Base-by-base conservation (phyloP, 1,140 invertebrate species). In the Liolophura sinensis region DNA sequence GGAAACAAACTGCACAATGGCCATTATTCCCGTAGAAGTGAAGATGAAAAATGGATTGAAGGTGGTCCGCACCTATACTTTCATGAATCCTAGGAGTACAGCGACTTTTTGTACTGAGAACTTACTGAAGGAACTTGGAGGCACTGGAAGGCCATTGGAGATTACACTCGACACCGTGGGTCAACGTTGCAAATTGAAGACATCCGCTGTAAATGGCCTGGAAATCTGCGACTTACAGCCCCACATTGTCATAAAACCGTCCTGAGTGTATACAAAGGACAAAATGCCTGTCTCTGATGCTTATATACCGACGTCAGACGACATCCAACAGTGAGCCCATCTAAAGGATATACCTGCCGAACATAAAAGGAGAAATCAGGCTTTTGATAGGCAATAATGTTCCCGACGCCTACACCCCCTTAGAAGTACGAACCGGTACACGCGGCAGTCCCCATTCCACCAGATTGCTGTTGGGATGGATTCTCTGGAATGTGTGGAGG, bases 81-180 rank as follows among this genome's bases (percentile, higher is more conserved):
- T n/a, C n/a, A n/a, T n/a, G n/a, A n/a, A 70, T 40, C 49, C 64
- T 16, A 56, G 65, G 4, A 62, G 60, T 50, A 63, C 46, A 24
- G 49, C 50, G 22, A 55, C 61, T 15, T 70, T 71, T 57, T 71
- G 69, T 50, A 67, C 61, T 1, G 57, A 64, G 20, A 51, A 54
- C 0, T 9, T 70, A 31, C 60, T 71, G 61, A 47, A 25, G 6
- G 24, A 40, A 22, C 52, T 67, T 18, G 69, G 65, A 25, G 64
- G 40, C 16, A 63, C 15, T 49, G 69, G 65, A 24, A 67, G 67
- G 48, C 63, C 62, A 24, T 60, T 46, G 49, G 27, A 65, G 49
- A 1, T 61, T 54, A 68, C 54, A 40, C 24, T 73, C 15, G 52
- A 64, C 14, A 70, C 71, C 1, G 60, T 73, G 55, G 62, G 59